These are phyloP conservation scores for Callipepla californica DNA, from an alignment of 2,113 vertebrate species.

Conservation along the genomic window DNA sequence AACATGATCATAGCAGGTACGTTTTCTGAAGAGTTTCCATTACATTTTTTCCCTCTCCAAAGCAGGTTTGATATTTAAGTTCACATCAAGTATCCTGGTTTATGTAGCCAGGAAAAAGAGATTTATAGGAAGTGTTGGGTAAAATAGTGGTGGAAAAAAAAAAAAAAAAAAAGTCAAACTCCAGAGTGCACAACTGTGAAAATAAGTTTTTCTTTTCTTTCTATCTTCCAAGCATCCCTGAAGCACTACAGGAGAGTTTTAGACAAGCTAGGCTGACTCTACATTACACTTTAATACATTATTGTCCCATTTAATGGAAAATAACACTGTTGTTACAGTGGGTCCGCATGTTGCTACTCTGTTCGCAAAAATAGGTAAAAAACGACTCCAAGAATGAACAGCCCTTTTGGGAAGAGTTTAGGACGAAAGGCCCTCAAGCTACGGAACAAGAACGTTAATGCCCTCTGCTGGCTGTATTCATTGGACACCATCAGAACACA, in stretches of 20 bases:
- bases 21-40: background rate
- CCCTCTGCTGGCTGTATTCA: slow-evolving; percentile 46
- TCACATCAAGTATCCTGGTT: background rate
- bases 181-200: background rate
- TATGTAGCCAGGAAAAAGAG: background rate
- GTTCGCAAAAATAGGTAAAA: background rate
- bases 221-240: background rate
- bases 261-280: background rate
- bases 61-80: background rate
- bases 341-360: background rate
- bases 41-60: background rate
- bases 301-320: background rate
- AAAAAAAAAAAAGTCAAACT: background rate
- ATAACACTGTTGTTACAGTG: background rate
- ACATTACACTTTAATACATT: background rate
- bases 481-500: background rate
- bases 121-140: background rate
- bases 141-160: background rate
- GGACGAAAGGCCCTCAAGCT: background rate
- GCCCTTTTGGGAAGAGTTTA: background rate
- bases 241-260: background rate
- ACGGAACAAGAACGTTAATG: slow-evolving; percentile 12
- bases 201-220: background rate
- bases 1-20: background rate
- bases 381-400: background rate